A percentile compares a stretch with the other conserved stretches of the same genome.
phyloP scores from a whole-genome alignment of 1,140 invertebrate species.

The Trachelipus rathkii region DNA sequence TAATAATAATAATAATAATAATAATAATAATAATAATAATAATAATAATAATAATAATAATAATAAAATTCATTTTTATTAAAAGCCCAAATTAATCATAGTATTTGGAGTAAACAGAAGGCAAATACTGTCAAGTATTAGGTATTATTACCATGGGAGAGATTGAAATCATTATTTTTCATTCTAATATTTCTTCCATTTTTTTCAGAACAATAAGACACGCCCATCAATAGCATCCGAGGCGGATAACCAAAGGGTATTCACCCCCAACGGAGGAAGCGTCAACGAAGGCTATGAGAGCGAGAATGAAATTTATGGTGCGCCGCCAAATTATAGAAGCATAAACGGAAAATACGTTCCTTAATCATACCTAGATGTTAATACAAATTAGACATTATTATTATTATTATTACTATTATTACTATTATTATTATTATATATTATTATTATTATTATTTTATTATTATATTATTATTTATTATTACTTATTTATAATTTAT shows the following conservation, averaged over 20 bases:
- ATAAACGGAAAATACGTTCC: not conserved
- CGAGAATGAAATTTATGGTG: constrained; percentile 30
- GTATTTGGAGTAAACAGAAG: not conserved
- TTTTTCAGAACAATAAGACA: constrained; percentile 29
- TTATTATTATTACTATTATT: too few species aligned
- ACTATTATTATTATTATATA: too few species aligned
- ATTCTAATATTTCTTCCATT: not conserved
- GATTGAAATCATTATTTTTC: not conserved
- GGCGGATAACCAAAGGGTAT: constrained; percentile 41
- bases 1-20: too few species aligned
- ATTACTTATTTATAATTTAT: too few species aligned
- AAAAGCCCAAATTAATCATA: too few species aligned
- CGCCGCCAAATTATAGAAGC: constrained; percentile 27
- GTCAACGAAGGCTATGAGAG: constrained; percentile 35
- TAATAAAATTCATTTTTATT: too few species aligned
- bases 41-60: too few species aligned
- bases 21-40: too few species aligned
- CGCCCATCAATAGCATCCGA: constrained; percentile 38
- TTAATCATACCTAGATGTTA: too few species aligned
- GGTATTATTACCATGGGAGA: not conserved
- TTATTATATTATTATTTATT: too few species aligned
- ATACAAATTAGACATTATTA: too few species aligned
- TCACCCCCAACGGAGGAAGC: constrained; percentile 35
- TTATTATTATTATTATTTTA: too few species aligned
- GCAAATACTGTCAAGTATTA: not conserved